Conservation (phyloP, 2,888 invertebrate species). For the Drosophila planitibia region DNA sequence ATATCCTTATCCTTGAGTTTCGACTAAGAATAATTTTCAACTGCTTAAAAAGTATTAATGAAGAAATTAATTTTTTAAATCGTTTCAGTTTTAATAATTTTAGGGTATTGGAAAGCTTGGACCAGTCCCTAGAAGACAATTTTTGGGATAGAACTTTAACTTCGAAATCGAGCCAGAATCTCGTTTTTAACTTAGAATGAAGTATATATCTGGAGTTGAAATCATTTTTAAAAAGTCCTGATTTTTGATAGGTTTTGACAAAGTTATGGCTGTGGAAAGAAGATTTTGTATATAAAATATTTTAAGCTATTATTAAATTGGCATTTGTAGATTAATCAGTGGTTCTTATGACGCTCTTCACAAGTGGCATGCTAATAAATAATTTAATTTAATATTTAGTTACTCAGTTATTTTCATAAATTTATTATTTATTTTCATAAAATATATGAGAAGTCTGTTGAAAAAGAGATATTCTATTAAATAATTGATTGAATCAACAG, state of each 20-base stretch:
- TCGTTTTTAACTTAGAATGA: not conserved
- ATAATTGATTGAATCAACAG: conserved; percentile 1
- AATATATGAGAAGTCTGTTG: not conserved
- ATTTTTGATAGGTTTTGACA: not conserved
- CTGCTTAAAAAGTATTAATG: not conserved
- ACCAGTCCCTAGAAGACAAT: not conserved
- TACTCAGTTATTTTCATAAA: not conserved
- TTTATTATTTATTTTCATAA: not conserved
- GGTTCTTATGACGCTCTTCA: not conserved
- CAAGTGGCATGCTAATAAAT: not conserved
- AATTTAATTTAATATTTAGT: not conserved
- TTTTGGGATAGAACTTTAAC: not conserved
- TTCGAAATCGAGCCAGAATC: not conserved
- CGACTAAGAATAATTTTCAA: not conserved
- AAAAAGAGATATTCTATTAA: not conserved
- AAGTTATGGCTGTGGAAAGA: not conserved
- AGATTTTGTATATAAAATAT: not conserved
- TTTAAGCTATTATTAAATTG: not conserved
- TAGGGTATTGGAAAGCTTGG: not conserved
- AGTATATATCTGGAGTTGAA: not conserved
- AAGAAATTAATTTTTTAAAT: not conserved
- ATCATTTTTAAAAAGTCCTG: not conserved
- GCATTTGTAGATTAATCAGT: not conserved
- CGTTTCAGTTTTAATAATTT: not conserved
- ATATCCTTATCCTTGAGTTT: not conserved